These are phyloP conservation scores for Emesis furor DNA, from an alignment of 2,888 invertebrate species.

Conservation along the genomic window DNA sequence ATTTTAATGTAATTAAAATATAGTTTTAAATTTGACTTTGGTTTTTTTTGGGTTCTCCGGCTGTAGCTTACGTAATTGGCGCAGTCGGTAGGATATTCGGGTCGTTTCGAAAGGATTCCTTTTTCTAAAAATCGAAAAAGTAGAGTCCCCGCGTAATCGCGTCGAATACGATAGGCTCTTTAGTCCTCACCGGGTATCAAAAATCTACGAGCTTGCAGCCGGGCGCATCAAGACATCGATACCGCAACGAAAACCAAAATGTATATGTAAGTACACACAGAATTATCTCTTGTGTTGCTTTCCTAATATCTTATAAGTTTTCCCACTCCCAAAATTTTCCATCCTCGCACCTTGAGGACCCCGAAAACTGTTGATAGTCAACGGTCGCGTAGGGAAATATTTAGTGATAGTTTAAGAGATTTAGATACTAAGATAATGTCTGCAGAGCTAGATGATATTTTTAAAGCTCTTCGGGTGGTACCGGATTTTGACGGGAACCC, in stretches of 20 bases:
- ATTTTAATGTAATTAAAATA: too few relatives aligned
- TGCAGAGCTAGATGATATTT: neutral
- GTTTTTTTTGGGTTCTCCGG: slow-evolving; percentile 9
- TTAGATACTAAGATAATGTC: neutral
- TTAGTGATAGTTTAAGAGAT: neutral
- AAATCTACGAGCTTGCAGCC: slow-evolving; percentile 39
- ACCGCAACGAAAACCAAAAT: slow-evolving; percentile 42
- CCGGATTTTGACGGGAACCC: slow-evolving; percentile 66
- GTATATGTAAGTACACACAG: slow-evolving; percentile 44
- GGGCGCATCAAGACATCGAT: slow-evolving; percentile 45
- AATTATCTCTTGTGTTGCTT: slow-evolving; percentile 29
- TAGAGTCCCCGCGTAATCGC: slow-evolving; percentile 31
- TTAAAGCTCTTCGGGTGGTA: slow-evolving; percentile 38
- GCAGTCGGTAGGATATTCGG: slow-evolving; percentile 49
- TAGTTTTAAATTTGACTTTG: too few relatives aligned
- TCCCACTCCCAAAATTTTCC: slow-evolving; percentile 29
- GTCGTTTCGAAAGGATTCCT: slow-evolving; percentile 3
- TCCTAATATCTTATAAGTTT: slow-evolving; percentile 39
- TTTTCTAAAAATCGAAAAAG: neutral
- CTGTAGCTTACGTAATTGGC: slow-evolving; percentile 30
- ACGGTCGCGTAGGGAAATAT: slow-evolving; percentile 36
- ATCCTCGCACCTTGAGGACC: slow-evolving; percentile 16
- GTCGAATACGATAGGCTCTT: neutral
- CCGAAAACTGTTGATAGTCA: neutral
- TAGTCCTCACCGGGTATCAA: slow-evolving; percentile 38